Conservation (phyloP, 2,797 vertebrate species). For the Onychomys arenicola region DNA sequence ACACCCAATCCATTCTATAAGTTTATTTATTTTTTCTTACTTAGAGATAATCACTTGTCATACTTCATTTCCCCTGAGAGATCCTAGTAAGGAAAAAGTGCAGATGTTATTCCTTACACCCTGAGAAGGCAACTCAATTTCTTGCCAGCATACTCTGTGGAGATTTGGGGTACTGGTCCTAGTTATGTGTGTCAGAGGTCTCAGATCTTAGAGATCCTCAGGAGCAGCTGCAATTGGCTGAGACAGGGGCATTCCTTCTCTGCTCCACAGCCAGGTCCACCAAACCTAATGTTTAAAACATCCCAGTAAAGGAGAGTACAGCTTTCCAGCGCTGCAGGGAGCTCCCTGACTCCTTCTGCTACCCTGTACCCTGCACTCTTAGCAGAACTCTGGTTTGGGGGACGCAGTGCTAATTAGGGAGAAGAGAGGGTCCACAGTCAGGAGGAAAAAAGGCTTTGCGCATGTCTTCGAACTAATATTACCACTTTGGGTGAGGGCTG, state of each 20-base stretch:
- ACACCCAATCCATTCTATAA: not conserved
- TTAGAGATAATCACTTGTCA: not conserved
- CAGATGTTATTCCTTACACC: not conserved
- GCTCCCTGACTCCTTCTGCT: accelerated
- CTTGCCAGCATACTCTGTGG: not conserved
- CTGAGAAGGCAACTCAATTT: not conserved
- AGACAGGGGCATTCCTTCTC: not conserved
- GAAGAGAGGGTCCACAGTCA: not conserved
- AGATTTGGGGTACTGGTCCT: not conserved
- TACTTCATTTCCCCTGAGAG: not conserved
- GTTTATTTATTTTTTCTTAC: not conserved
- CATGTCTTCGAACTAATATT: not conserved
- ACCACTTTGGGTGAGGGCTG: not conserved
- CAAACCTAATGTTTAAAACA: not conserved
- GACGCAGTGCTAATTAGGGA: not conserved
- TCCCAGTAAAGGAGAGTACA: not conserved
- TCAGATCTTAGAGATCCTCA: no score
- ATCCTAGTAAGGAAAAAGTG: not conserved
- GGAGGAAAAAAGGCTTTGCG: not conserved
- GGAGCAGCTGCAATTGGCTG: not conserved
- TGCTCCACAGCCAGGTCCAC: not conserved
- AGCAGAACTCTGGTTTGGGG: accelerated
- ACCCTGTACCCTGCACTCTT: accelerated
- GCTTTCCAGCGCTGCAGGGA: not conserved
- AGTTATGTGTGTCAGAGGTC: not conserved